Base-by-base conservation (phyloP, 2,113 vertebrate species). In the Brienomyrus brachyistius region DNA sequence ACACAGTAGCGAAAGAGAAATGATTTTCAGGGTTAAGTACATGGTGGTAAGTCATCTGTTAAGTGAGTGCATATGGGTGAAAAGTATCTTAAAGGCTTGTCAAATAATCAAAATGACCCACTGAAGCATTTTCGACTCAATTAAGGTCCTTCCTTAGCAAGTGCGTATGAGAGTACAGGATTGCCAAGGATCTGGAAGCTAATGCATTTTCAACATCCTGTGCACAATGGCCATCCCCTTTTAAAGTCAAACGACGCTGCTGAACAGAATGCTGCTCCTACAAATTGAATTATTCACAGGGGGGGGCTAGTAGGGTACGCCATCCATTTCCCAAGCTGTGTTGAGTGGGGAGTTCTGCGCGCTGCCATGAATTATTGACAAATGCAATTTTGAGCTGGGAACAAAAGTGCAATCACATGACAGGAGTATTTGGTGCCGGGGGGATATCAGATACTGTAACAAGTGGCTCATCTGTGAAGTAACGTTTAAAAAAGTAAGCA, bases 321-420 rank as follows among this genome's bases (percentile, higher is more conserved):
- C 62, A 92, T 93, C 93, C 92, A 94, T 94, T 95, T 94, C 93
- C 94, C 92, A 92, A 92, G 89, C 90, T 90, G 90, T 89, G 89
- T 92, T 91, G 93, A 93, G 93, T 93, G 82, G 94, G 94, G 93
- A 93, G 91, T 92, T 94, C 93, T 92, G 94, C 95, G 94, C 94
- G 92, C 93, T 92, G 91, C 94, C 94, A 95, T 96, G 90, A 95
- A 96, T 96, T 95, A 95, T 95, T 94, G 93, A 95, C 70, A 87
- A 27, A 70, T 77, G 89, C 92, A 92, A 91, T 90, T 92, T 92
- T 62, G 91, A 91, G 91, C 91, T 90, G 91, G 89, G 92, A 94
- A 59, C 23, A 35, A 48, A 90, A 91, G 92, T 90, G 89, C 89
- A 35, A 90, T 51, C n/a, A 35, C 47, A 27, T 19, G 87, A 4